Evolutionary conservation across 2,113 vertebrate genomes (phyloP).

Genomic region (Zosterops lateralis): DNA sequence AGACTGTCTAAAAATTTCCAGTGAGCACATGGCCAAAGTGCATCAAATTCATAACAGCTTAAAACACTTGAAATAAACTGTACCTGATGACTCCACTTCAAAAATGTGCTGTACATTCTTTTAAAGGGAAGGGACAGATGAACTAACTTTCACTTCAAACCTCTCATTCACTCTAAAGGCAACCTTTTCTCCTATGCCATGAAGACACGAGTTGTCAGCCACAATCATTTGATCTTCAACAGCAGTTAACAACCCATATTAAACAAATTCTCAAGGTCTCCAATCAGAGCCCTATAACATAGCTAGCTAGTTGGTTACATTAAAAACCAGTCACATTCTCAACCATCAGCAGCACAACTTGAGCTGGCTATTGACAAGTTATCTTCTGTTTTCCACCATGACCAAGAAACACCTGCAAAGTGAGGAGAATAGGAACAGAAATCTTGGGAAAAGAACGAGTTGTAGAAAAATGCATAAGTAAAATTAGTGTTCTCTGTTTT

Average conservation of each 20-base stretch:
- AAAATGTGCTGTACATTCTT: constrained; percentile 1
- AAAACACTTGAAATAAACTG: constrained; percentile 30
- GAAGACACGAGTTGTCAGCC: background rate
- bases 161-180: background rate
- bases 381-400: background rate
- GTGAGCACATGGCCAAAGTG: background rate
- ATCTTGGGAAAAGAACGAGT: background rate
- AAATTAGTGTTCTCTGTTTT: background rate
- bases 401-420: background rate
- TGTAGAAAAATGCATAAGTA: background rate
- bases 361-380: background rate
- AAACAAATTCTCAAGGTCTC: background rate
- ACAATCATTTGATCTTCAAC: background rate
- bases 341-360: background rate
- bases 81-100: constrained; percentile 29
- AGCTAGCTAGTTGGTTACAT: background rate
- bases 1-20: background rate
- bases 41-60: background rate
- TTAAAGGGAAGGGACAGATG: constrained; percentile 18
- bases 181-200: background rate
- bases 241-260: background rate
- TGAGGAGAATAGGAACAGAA: background rate
- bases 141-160: constrained; percentile 10
- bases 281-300: background rate
- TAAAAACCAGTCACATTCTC: background rate